phyloP scores from a whole-genome alignment of 2,113 vertebrate genomes.

The Hypocryptadius cinnamomeus region DNA sequence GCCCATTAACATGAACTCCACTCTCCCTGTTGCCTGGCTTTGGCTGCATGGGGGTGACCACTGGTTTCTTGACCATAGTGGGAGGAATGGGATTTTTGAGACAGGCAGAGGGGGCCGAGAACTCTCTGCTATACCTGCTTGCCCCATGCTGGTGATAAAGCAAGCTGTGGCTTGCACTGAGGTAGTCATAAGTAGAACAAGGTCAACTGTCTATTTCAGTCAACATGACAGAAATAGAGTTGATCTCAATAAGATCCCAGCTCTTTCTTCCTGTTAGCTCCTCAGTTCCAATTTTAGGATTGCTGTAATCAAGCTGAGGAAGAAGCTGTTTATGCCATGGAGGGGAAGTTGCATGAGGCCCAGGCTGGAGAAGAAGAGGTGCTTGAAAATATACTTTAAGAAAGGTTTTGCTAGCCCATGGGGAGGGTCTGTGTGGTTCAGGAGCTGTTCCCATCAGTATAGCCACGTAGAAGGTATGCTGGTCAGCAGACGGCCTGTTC shows the following conservation, averaged over 20 bases:
- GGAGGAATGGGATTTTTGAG: neutral
- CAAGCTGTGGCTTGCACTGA: neutral
- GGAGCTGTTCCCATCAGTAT: neutral
- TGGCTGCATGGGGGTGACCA: fast-evolving
- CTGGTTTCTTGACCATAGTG: fast-evolving
- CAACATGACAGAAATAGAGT: slow-evolving; percentile 50
- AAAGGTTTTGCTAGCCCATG: neutral
- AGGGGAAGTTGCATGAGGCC: neutral
- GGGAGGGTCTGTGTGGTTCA: neutral
- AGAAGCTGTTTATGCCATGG: neutral
- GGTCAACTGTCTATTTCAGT: slow-evolving; percentile 40
- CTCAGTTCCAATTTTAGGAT: slow-evolving; percentile 39
- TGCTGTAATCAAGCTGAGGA: slow-evolving; percentile 39
- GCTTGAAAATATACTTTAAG: neutral
- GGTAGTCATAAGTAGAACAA: slow-evolving; percentile 33
- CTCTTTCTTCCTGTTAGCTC: slow-evolving; percentile 44
- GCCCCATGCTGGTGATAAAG: neutral
- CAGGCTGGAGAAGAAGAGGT: neutral
- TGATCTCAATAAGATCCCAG: slow-evolving; percentile 46
- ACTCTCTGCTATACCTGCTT: neutral
- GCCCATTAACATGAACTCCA: neutral
- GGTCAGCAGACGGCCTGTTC: neutral
- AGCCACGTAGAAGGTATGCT: neutral
- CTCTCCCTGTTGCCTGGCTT: neutral
- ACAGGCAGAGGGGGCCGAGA: neutral